These are phyloP conservation scores for Carassius gibelio DNA, from an alignment of 2,113 vertebrate genomes.

Conservation along the genomic window DNA sequence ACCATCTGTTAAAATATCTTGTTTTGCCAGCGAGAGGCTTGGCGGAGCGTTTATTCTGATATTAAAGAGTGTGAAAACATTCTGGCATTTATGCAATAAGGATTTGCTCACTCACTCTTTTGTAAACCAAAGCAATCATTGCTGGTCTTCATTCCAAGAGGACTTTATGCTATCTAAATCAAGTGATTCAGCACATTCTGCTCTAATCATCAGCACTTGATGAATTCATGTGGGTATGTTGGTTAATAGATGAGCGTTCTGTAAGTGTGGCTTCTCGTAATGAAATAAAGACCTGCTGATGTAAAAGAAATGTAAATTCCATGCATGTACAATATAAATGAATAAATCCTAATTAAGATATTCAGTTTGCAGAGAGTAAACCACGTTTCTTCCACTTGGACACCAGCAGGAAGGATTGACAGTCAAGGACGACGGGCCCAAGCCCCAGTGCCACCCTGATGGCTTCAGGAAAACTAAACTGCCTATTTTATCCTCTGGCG, in stretches of 20 bases:
- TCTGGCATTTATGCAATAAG: slow-evolving; percentile 29
- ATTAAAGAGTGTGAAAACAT: slow-evolving; percentile 40
- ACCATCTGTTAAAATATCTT: slow-evolving; percentile 35
- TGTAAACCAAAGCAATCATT: slow-evolving; percentile 12
- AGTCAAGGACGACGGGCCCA: not conserved
- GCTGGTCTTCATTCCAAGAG: not conserved
- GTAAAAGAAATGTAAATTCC: not conserved
- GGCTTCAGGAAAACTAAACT: no score
- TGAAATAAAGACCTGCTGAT: not conserved
- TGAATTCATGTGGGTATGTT: slow-evolving; percentile 16
- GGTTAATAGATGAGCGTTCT: not conserved
- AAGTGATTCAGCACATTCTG: slow-evolving; percentile 17
- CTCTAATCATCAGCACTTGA: slow-evolving; percentile 9
- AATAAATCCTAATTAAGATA: not conserved
- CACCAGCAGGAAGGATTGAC: not conserved
- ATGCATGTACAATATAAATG: not conserved
- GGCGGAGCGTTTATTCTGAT: slow-evolving; percentile 20
- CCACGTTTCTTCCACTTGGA: not conserved
- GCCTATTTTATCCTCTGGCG: no score
- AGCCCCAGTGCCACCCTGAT: no score
- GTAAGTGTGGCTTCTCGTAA: not conserved
- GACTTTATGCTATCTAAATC: slow-evolving; percentile 4
- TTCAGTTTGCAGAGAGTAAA: not conserved
- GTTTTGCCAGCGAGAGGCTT: slow-evolving; percentile 41
- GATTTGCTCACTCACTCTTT: not conserved